Evolutionary conservation across 2,113 vertebrate genomes (phyloP), one percentile per base, ranked within the genome.

Genomic region (Chloroceryle aenea): DNA sequence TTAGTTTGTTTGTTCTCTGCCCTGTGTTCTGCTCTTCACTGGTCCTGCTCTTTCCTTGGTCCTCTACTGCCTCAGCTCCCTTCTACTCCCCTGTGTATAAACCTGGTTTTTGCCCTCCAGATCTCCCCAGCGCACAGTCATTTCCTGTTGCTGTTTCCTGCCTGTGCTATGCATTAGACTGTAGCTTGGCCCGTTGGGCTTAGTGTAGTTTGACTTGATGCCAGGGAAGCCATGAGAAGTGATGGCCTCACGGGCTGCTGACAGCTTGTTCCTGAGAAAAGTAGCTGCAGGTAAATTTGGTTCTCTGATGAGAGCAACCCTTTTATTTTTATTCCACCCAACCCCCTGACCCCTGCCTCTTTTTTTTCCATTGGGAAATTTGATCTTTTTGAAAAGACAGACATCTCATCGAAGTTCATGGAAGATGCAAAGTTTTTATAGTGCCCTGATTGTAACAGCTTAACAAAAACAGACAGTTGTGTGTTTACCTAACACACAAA

Each of bases 101-200:
- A 67, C 42, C 36, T 69, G 36, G 0, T 22, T 64, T 80, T 89
- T 89, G 77, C 84, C 80, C 80, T 79, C 40, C 55, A 32, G 12
- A 34, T 78, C 81, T 93, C 71, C 22, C 27, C 79, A 74, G 64
- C 27, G n/a, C 66, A 4, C 23, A 9, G 30, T 88, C 12, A 30
- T 85, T 96, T 96, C 71, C 66, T 77, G 7, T 82, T 82, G 77
- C 69, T 42, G 8, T 95, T 95, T 96, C 84, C 89, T 93, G 87
- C 63, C 77, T 72, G 69, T 74, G 80, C 75, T 87, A 2, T 45
- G 34, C 56, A 13, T 87, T 88, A 50, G 80, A 66, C n/a, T 93
- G 72, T 91, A 55, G 38, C 69, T 91, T 87, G 75, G 50, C 10
- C 91, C 14, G 4, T 38, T 78, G 72, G 86, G 89, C 32, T 89